Conservation (phyloP, 2,797 vertebrate genomes). For the Rhincodon typus region DNA sequence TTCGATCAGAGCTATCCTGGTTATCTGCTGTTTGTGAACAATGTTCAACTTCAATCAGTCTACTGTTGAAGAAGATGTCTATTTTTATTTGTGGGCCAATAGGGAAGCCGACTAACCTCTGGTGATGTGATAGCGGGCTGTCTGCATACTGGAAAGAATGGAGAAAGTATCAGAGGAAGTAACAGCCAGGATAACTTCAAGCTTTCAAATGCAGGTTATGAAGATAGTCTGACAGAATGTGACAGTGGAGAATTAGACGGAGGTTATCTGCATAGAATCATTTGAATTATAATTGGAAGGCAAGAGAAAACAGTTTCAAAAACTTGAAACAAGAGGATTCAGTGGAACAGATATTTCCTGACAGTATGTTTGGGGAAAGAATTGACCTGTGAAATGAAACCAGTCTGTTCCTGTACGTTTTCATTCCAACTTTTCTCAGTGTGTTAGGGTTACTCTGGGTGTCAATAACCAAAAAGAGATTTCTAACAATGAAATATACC, state of each 20-base stretch:
- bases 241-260: neutral
- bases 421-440: too few species aligned
- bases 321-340: neutral
- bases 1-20: too few species aligned
- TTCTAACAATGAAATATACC: too few species aligned
- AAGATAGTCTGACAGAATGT: neutral
- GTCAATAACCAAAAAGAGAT: too few species aligned
- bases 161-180: neutral
- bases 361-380: neutral
- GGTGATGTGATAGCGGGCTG: neutral
- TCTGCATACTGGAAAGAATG: neutral
- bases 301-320: neutral
- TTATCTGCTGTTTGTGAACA: too few species aligned
- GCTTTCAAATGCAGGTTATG: neutral
- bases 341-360: neutral
- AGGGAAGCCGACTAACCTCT: neutral
- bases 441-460: too few species aligned
- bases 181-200: neutral
- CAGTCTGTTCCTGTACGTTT: too few species aligned
- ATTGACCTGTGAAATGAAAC: neutral
- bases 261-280: neutral
- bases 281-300: neutral
- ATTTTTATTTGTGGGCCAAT: neutral
- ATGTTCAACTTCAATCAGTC: neutral
- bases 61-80: neutral